Base-by-base conservation (phyloP, 2,113 vertebrate genomes). In the Tragelaphus scriptus region DNA sequence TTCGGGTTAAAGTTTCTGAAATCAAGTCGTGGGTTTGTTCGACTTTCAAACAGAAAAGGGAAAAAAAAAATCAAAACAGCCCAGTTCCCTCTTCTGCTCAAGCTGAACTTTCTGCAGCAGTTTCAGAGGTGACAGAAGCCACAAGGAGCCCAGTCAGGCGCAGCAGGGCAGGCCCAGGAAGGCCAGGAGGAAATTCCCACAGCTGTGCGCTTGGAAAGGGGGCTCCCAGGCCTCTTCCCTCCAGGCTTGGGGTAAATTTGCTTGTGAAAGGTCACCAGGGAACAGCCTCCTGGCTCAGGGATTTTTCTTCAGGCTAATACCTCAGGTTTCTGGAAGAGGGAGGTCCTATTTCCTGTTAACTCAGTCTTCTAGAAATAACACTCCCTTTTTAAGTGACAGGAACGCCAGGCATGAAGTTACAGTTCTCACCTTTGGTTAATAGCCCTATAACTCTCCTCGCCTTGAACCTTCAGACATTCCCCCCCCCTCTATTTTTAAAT, bases 141-240 rank as follows among this genome's bases (percentile, higher is more conserved):
- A 80, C 98, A 97, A 96, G 95, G 40, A 86, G 58, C 81, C 85
- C 97, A 97, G 65, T 68, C 88, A 97, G 90, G 97, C 89, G 14
- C 26, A 88, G 71, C 85, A 56, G 85, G 80, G 77, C 63, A 3
- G 1, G 58, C 80, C 93, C 95, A 90, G 85, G 65, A 51, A 68
- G 87, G 85, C 80, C 40, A 40, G 85, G 87, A 98, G 97, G 95
- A 98, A 98, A 85, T 98, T 98, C 98, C 98, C 98, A 85, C 96
- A 97, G 65, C 32, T 51, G 95, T 75, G 95, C 49, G 61, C 97
- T 92, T 93, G 63, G 90, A 97, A 97, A 94, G 97, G 96, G 96
- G 94, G 61, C 65, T 88, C 97, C 98, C 94, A 0, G 87, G 87
- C 85, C 91, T 92, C 97, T 97, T 96, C 92, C 97, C 82, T 97